Base-by-base conservation (phyloP, 2,797 vertebrate genomes). In the Synaphobranchus kaupii region DNA sequence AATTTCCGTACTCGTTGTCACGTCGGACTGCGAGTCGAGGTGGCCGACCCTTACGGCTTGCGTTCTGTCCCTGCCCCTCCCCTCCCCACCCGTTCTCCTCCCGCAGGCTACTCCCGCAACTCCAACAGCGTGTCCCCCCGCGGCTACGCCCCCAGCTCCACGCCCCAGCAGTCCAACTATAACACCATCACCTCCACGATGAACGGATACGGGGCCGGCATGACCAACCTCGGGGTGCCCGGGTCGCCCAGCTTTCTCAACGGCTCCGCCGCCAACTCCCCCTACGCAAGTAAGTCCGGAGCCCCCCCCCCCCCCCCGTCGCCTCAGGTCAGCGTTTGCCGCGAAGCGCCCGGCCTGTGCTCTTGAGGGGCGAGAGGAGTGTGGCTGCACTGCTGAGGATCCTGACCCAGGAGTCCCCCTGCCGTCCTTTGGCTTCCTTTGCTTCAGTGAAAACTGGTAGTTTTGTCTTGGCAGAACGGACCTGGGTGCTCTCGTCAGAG, bases 241-340 rank as follows among this genome's bases (percentile, higher is more conserved):
- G 97, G 96, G 1, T 99, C 98, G 31, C 98, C 98, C 47, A 97
- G 97, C 93, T 99, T 99, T 95, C 98, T 99, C 92, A 99, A 98
- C 15, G 98, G 98, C 88, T 97, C 98, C 90, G 95, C 97, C 0
- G 96, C 97, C 94, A 98, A 97, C 93, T 98, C 98, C 2, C 98
- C 98, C 87, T 99, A 99, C 44, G 97, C 98, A 95, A 98, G 98
- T 99, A 95, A 98, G 98, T 97, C 28, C 83, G 47, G 60, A 50
- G 39, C 48, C 28, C 22, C 31, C 17, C 6, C 44, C 13, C n/a
- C n/a, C n/a, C 48, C 28, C 4, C 71, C 71, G 28, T 9, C 22
- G 12, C 1, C 28, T 34, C 31, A 7, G 15, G 25, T 48, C 60
- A 28, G 50, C 13, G 80, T 76, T 22, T 17, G 47, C 12, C 12